Evolutionary conservation across 2,888 invertebrate species (phyloP).

Genomic region (Serripes groenlandicus): DNA sequence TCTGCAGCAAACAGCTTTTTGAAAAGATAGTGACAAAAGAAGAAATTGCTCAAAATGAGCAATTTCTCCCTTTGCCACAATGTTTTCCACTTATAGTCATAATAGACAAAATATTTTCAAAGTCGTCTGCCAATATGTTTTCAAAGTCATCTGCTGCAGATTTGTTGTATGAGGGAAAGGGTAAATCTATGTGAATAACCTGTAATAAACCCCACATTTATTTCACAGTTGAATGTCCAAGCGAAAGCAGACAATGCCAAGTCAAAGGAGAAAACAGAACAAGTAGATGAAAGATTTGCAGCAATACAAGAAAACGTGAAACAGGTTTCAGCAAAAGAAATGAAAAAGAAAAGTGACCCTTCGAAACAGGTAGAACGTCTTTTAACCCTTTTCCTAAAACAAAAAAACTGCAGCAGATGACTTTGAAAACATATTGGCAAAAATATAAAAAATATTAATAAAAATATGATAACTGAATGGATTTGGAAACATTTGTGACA

Average conservation of each 20-base stretch:
- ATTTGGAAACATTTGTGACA: too few species aligned
- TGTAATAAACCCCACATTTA: neutral
- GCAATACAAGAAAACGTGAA: constrained; percentile 46
- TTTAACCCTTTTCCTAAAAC: too few species aligned
- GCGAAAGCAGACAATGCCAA: constrained; percentile 37
- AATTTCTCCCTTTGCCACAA: neutral
- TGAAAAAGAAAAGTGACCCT: neutral
- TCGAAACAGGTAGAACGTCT: neutral
- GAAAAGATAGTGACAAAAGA: neutral
- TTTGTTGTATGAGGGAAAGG: too few species aligned
- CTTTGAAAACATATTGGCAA: too few species aligned
- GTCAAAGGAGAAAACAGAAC: constrained; percentile 53
- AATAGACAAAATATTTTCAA: too few species aligned
- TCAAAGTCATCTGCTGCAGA: too few species aligned
- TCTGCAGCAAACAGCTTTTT: too few species aligned
- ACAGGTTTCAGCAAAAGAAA: constrained; percentile 8
- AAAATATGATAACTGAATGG: too few species aligned
- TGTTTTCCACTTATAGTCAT: neutral
- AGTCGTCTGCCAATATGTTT: too few species aligned
- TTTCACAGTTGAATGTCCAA: constrained; percentile 62
- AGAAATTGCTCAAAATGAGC: neutral
- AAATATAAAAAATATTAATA: too few species aligned
- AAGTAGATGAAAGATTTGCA: constrained; percentile 61
- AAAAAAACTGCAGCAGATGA: too few species aligned
- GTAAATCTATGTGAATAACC: neutral